Evolutionary conservation across 2,888 invertebrate species (phyloP).

Genomic region (Drosophila leonis): DNA sequence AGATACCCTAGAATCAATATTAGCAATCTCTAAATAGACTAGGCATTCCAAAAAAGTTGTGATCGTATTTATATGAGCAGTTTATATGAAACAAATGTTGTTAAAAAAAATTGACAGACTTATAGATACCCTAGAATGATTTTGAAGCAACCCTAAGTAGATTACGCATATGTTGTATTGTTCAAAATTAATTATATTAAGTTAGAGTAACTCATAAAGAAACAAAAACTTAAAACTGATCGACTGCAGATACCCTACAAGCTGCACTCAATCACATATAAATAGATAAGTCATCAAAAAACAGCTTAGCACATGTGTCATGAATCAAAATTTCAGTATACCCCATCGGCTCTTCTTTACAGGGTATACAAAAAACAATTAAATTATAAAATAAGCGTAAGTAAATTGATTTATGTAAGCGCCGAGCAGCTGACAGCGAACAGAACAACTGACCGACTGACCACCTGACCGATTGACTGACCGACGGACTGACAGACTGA

Average conservation of each 20-base stretch:
- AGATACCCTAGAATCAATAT: slow-evolving; percentile 1
- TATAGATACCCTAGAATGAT: slow-evolving; percentile 10
- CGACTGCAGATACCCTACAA: neutral
- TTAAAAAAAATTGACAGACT: neutral
- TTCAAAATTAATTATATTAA: neutral
- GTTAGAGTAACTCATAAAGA: neutral
- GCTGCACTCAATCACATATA: neutral
- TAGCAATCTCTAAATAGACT: neutral
- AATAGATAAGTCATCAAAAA: neutral
- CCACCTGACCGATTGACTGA: slow-evolving; percentile 16
- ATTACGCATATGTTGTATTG: neutral
- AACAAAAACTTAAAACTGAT: neutral
- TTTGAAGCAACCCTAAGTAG: neutral
- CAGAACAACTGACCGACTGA: slow-evolving; percentile 27
- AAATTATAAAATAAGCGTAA: slow-evolving; percentile 77
- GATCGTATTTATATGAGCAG: neutral
- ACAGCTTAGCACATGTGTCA: rapidly evolving
- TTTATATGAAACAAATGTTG: neutral
- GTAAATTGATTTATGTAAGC: slow-evolving; percentile 76
- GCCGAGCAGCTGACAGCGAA: slow-evolving; percentile 48
- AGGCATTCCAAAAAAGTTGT: neutral
- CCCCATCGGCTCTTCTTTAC: neutral
- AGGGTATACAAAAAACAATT: slow-evolving; percentile 61
- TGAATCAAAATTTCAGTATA: neutral
- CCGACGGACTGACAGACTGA: slow-evolving; percentile 13